These are phyloP conservation scores for Nymphalis urticae DNA, from an alignment of 2,888 invertebrate genomes.

Conservation along the genomic window DNA sequence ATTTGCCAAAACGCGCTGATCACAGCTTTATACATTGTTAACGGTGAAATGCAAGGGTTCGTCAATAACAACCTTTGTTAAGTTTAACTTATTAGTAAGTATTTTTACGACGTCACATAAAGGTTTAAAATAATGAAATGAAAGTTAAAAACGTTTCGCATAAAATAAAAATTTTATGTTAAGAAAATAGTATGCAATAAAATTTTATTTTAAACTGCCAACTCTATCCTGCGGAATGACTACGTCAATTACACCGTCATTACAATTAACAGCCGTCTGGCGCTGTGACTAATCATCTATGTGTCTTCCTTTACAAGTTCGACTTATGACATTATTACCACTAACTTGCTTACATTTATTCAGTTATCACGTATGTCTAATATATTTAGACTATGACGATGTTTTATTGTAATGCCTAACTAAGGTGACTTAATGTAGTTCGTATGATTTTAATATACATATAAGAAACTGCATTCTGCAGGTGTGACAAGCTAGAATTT, in stretches of 20 bases:
- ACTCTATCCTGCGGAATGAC: neutral
- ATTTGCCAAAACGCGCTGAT: conserved; percentile 61
- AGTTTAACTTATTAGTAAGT: conserved; percentile 54
- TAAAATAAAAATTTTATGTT: conserved; percentile 3
- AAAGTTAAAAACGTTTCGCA: conserved; percentile 29
- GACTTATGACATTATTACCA: too few species aligned
- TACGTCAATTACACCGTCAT: neutral
- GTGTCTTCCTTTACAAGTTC: too few species aligned
- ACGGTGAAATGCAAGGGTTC: conserved; percentile 73
- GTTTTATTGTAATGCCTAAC: too few species aligned
- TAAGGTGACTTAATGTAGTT: too few species aligned
- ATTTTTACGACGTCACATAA: conserved; percentile 59
- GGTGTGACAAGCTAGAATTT: too few species aligned
- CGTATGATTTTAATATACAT: too few species aligned
- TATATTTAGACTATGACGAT: too few species aligned
- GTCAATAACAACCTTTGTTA: conserved; percentile 65
- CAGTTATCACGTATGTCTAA: too few species aligned
- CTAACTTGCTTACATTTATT: too few species aligned
- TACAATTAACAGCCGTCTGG: neutral
- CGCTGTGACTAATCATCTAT: neutral
- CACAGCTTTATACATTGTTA: conserved; percentile 58
- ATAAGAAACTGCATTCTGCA: too few species aligned
- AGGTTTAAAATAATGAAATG: conserved; percentile 44
- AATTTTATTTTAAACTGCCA: neutral
- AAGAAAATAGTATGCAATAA: conserved; percentile 2